Percentiles rank a stretch among this genome's conserved stretches.
These are phyloP conservation scores for Agrilus mali DNA, from an alignment of 2,888 invertebrate species.

Conservation along the genomic window DNA sequence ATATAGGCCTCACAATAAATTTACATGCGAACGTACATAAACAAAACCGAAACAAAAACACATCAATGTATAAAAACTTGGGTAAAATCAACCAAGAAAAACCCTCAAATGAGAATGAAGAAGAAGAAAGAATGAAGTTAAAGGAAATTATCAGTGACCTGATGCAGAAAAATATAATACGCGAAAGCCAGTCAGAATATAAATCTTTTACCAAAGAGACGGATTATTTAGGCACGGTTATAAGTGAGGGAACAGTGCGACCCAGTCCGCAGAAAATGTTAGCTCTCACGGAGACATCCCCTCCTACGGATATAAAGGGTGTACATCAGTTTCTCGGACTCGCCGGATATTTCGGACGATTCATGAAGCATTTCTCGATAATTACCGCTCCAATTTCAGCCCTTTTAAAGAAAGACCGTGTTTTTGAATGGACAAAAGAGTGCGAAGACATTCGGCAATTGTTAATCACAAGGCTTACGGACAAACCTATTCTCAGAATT, in stretches of 20 bases:
- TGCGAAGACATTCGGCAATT: background rate
- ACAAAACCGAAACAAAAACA: too few relatives aligned
- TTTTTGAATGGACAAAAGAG: background rate
- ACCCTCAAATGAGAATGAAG: too few relatives aligned
- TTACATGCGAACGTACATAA: too few relatives aligned
- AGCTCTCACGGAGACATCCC: slow-evolving; percentile 9
- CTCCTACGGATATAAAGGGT: slow-evolving; percentile 11
- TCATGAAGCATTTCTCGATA: background rate
- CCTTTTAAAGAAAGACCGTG: slow-evolving; percentile 9
- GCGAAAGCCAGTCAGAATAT: too few relatives aligned
- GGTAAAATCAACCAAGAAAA: too few relatives aligned
- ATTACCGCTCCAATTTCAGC: slow-evolving; percentile 12
- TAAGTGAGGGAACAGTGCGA: slow-evolving; percentile 8
- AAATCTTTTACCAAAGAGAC: slow-evolving; percentile 9
- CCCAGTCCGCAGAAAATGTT: slow-evolving; percentile 12
- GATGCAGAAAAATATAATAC: too few relatives aligned
- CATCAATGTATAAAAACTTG: too few relatives aligned
- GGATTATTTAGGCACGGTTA: too few relatives aligned
- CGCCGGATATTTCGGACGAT: background rate
- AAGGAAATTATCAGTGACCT: too few relatives aligned
- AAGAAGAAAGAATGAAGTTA: too few relatives aligned
- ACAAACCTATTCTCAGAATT: background rate
- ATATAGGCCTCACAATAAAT: too few relatives aligned
- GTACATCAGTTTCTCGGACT: slow-evolving; percentile 7
- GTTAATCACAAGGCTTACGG: background rate